Percentiles rank a stretch among this genome's conserved stretches.
These are phyloP conservation scores for Willisornis vidua DNA, from an alignment of 2,113 vertebrate species.

Conservation along the genomic window DNA sequence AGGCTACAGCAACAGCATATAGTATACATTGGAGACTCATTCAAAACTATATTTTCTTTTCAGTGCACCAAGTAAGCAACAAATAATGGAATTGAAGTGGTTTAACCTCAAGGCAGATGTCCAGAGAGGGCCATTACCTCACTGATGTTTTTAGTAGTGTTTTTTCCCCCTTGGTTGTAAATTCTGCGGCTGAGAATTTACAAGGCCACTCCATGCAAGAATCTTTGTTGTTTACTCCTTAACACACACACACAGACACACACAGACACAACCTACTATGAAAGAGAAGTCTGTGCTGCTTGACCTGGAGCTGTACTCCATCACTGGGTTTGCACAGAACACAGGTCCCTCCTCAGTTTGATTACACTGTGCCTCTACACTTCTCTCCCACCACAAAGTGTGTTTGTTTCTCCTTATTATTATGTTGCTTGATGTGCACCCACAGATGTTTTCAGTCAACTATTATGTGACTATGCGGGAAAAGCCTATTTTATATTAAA, in stretches of 20 bases:
- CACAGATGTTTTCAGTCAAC: not conserved
- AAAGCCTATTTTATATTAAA: not conserved
- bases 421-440: not conserved
- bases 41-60: not conserved
- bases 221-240: not conserved
- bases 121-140: not conserved
- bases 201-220: not conserved
- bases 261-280: not conserved
- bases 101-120: not conserved
- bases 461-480: not conserved
- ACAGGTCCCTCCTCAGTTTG: not conserved
- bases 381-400: not conserved
- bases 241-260: not conserved
- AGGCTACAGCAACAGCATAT: not conserved
- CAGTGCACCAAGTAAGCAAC: not conserved
- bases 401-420: not conserved
- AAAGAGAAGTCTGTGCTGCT: not conserved
- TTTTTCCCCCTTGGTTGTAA: not conserved
- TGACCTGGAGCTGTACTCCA: not conserved
- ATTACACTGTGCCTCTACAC: not conserved
- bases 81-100: not conserved
- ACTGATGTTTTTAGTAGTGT: not conserved
- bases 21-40: not conserved
- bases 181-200: not conserved
- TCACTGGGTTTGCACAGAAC: not conserved